phyloP scores from a whole-genome alignment of 2,888 invertebrate species.

The Strigamia crassipes region DNA sequence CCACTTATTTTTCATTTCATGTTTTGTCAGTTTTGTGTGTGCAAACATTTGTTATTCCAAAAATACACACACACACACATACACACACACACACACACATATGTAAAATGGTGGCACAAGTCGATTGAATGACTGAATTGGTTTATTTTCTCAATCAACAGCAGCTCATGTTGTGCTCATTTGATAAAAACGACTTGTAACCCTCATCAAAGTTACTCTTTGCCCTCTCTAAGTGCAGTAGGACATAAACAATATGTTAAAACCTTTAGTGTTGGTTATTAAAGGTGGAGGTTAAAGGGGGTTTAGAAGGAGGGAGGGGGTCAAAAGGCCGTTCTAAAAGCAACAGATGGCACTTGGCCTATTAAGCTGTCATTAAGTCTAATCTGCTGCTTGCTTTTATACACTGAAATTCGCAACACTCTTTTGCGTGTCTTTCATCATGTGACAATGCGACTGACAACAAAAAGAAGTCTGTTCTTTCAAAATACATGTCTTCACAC shows the following conservation, averaged over 20 bases:
- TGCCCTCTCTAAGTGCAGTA: conserved; percentile 34
- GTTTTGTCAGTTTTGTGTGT: too few species aligned
- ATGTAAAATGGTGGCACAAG: too few species aligned
- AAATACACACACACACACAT: too few species aligned
- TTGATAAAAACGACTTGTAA: background rate
- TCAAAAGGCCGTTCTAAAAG: conserved; percentile 33
- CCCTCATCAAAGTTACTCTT: conserved; percentile 34
- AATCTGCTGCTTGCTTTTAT: conserved; percentile 40
- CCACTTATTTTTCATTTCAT: too few species aligned
- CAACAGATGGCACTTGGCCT: conserved; percentile 40
- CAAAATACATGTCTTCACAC: conserved; percentile 38
- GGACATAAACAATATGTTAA: conserved; percentile 36
- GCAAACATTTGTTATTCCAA: too few species aligned
- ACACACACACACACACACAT: too few species aligned
- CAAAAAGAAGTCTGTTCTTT: conserved; percentile 32
- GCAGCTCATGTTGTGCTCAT: conserved; percentile 4
- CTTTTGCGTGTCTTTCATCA: conserved; percentile 32
- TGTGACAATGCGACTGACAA: conserved; percentile 7
- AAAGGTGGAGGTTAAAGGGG: conserved; percentile 13
- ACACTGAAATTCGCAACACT: conserved; percentile 42
- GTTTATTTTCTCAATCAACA: background rate
- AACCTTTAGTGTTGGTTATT: conserved; percentile 23
- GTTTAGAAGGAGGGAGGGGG: conserved; percentile 32
- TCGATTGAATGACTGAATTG: background rate
- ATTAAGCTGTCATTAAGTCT: conserved; percentile 42